Conservation (phyloP, 1,140 invertebrate genomes). For the Drosophila yakuba region DNA sequence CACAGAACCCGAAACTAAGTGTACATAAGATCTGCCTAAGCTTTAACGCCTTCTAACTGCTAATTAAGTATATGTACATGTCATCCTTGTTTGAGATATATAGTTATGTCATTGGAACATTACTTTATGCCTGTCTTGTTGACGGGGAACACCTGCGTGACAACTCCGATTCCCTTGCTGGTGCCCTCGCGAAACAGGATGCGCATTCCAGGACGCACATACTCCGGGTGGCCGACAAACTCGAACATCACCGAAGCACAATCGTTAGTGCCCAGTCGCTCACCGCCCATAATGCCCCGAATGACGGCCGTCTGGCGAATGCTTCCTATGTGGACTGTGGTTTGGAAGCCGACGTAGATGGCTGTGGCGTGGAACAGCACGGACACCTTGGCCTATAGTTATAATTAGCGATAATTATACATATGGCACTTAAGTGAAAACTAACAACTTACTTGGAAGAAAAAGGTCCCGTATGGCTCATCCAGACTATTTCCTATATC, state of each 20-base stretch:
- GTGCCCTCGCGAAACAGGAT: slow-evolving; percentile 95
- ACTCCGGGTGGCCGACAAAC: slow-evolving; percentile 96
- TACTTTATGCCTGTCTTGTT: slow-evolving; percentile 72
- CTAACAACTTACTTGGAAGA: slow-evolving; percentile 88
- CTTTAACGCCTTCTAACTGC: slow-evolving; percentile 38
- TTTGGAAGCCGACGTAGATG: slow-evolving; percentile 95
- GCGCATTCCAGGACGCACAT: slow-evolving; percentile 93
- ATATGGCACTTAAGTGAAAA: neutral
- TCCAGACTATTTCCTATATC: slow-evolving; percentile 82
- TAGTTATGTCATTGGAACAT: slow-evolving; percentile 42
- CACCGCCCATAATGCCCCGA: slow-evolving; percentile 85
- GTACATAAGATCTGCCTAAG: slow-evolving; percentile 63
- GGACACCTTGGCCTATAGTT: slow-evolving; percentile 90
- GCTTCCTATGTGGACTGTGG: slow-evolving; percentile 97
- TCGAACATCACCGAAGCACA: slow-evolving; percentile 94
- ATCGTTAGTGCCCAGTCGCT: slow-evolving; percentile 90
- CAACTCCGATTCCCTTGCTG: slow-evolving; percentile 95
- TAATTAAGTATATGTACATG: slow-evolving; percentile 51
- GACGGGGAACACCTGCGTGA: slow-evolving; percentile 92
- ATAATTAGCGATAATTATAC: too few species aligned
- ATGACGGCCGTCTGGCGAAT: slow-evolving; percentile 97
- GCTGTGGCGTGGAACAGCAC: slow-evolving; percentile 91
- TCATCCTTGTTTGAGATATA: slow-evolving; percentile 54
- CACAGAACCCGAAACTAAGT: slow-evolving; percentile 76
- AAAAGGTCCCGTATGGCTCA: slow-evolving; percentile 89